Evolutionary conservation across 2,113 vertebrate species (phyloP), one percentile per base, ranked within the genome.

Genomic region (Microtus pennsylvanicus): DNA sequence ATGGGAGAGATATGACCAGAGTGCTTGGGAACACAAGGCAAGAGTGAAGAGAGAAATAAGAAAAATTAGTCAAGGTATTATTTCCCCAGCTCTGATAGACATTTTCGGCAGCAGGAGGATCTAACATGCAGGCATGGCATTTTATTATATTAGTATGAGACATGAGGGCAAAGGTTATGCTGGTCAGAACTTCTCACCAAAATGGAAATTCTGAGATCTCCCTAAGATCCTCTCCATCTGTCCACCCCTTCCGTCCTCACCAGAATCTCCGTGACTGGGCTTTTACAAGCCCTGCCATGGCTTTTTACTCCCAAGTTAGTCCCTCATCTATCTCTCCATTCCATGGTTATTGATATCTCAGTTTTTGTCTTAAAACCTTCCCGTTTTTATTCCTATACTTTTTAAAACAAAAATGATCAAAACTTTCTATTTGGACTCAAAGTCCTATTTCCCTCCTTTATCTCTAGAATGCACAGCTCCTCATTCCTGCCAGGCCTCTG

Each of bases 371-470:
- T 55, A 28, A 90, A 86, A 33, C 30, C 4, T n/a, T 47, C 76
- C 11, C 75, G 1, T 2, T 38, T 16, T 30, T 17, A 42, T 52
- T 38, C 35, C 12, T 42, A 1, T 50, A n/a, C 45, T 76, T 61
- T 88, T 86, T 76, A 78, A 90, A 61, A 65, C 22, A 65, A 55
- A 80, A 30, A 22, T 24, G 3, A 69, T 10, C 61, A 22, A 12
- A 69, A 16, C 28, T 2, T 63, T 45, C 12, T 11, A 22, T 24
- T 30, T 47, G 42, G 28, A 16, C 14, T 4, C 58, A 30, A 1
- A 28, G 17, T 19, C 30, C 26, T 1, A 0, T 22, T 45, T 14
- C 4, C 1, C 0, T 19, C 7, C 45, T 52, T 5, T 21, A 14
- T 26, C 35, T 33, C 13, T 26, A 21, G 16, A 28, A 45, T 3